A percentile compares a stretch with the other conserved stretches of the same genome.
These are phyloP conservation scores for Zoroaster sp. DNA, from an alignment of 53 echinoderm and acorn worm species.

Conservation along the genomic window DNA sequence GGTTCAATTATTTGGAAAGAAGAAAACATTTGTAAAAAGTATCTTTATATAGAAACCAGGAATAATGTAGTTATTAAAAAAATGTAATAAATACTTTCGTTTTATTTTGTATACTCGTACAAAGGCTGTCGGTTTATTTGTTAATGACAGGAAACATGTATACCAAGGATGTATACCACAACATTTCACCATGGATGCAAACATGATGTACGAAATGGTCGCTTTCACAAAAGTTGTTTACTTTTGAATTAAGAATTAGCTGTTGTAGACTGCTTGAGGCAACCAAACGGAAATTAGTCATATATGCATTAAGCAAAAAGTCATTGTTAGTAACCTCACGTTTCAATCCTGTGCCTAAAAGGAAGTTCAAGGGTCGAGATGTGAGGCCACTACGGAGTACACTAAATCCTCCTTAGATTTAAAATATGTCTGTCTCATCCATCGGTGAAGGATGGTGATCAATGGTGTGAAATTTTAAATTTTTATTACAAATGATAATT, in stretches of 20 bases:
- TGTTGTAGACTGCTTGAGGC: no score
- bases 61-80: background rate
- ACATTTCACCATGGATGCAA: background rate
- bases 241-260: background rate
- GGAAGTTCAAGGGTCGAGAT: no score
- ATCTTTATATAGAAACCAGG: background rate
- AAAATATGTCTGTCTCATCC: no score
- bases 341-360: no score
- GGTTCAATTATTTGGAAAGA: background rate
- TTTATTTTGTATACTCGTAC: background rate
- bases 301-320: no score
- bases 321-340: no score
- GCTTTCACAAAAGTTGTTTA: background rate
- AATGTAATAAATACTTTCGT: background rate
- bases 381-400: no score
- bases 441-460: no score
- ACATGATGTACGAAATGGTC: background rate
- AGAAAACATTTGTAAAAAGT: background rate
- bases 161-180: background rate
- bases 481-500: no score
- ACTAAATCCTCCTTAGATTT: no score
- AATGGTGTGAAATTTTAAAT: no score
- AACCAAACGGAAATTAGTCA: no score
- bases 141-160: slow-evolving; percentile 11
- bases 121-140: slow-evolving; percentile 35